Conservation (phyloP, 2,888 invertebrate species). For the Drosophila incognita region DNA sequence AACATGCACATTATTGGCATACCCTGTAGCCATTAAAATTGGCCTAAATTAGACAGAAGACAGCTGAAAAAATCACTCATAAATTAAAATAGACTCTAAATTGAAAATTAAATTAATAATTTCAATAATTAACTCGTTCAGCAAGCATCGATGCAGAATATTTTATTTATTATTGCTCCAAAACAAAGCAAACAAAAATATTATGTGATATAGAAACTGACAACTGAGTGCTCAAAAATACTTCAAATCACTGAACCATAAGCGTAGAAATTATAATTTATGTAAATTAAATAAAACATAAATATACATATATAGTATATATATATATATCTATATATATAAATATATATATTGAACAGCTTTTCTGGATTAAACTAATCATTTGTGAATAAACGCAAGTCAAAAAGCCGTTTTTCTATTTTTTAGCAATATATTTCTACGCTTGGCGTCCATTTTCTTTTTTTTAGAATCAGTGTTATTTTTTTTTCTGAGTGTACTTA, state of each 20-base stretch:
- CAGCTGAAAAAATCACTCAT: too few species aligned
- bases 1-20: constrained; percentile 19
- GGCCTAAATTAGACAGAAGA: not conserved
- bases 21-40: not conserved
- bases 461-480: accelerated
- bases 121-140: too few species aligned
- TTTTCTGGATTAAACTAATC: accelerated
- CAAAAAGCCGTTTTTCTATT: not conserved
- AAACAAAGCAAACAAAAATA: too few species aligned
- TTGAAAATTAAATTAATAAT: not conserved
- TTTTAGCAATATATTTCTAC: not conserved
- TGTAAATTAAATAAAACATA: too few species aligned
- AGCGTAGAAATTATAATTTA: not conserved
- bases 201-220: not conserved
- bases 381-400: not conserved
- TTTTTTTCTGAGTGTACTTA: not conserved
- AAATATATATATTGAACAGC: too few species aligned
- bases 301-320: too few species aligned
- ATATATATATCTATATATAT: too few species aligned
- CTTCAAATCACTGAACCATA: not conserved
- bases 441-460: not conserved
- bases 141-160: not conserved
- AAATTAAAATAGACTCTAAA: not conserved
- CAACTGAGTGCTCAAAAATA: not conserved
- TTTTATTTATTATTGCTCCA: not conserved